Conservation (phyloP, 2,888 invertebrate species). For the Blastobasis adustella region DNA sequence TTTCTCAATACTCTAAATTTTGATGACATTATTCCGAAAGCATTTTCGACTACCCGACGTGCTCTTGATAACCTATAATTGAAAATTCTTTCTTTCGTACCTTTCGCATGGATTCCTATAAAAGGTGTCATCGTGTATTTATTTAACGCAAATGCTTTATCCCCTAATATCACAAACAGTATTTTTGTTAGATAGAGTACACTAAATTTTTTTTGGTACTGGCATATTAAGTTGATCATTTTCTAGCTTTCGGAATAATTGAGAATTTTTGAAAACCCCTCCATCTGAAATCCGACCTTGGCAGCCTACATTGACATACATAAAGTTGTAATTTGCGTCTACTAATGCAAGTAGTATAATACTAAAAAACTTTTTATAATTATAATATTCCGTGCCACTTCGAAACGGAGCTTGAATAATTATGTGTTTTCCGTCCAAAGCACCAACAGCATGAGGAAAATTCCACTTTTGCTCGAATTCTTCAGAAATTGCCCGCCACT, state of each 20-base stretch:
- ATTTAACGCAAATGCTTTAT: too few species aligned
- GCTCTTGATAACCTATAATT: too few species aligned
- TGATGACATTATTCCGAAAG: too few species aligned
- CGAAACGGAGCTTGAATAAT: slow-evolving; percentile 10
- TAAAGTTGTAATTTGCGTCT: slow-evolving; percentile 11
- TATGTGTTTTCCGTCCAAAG: slow-evolving; percentile 16
- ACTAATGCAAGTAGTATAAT: slow-evolving; percentile 17
- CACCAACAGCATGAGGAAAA: slow-evolving; percentile 11
- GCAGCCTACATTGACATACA: slow-evolving; percentile 3
- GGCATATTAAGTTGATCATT: slow-evolving; percentile 12
- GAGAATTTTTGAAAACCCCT: slow-evolving; percentile 2
- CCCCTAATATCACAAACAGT: too few species aligned
- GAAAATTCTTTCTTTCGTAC: too few species aligned
- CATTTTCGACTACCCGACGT: too few species aligned
- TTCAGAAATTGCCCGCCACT: slow-evolving; percentile 3
- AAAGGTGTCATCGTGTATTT: too few species aligned
- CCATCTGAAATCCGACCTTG: slow-evolving; percentile 9
- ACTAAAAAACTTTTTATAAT: slow-evolving; percentile 14
- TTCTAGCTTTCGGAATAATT: slow-evolving; percentile 3
- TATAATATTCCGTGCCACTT: slow-evolving; percentile 12
- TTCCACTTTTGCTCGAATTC: background rate
- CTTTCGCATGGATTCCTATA: too few species aligned
- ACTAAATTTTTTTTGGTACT: slow-evolving; percentile 3
- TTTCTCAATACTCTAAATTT: too few species aligned
- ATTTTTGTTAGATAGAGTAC: too few species aligned